These are phyloP conservation scores for Galerucella pusilla DNA, from an alignment of 2,888 invertebrate genomes.

Conservation along the genomic window DNA sequence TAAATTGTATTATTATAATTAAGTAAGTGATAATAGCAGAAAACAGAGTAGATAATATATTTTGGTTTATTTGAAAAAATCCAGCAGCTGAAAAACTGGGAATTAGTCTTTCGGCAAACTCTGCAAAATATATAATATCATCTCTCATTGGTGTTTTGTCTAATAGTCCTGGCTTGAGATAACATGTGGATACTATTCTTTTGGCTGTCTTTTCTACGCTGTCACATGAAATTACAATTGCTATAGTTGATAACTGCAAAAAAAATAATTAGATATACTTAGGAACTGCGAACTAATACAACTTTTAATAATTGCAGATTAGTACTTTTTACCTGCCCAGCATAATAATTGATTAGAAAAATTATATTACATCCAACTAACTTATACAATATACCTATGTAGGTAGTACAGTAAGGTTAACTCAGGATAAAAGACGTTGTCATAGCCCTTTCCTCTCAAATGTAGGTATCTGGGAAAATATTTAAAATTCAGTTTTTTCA, in stretches of 20 bases:
- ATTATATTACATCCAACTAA: too few relatives aligned
- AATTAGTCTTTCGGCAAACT: constrained; percentile 32
- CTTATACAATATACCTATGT: too few relatives aligned
- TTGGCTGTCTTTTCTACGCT: constrained; percentile 38
- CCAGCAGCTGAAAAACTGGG: constrained; percentile 45
- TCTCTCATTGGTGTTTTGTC: constrained; percentile 37
- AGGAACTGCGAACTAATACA: too few relatives aligned
- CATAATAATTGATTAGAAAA: too few relatives aligned
- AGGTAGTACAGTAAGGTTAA: too few relatives aligned
- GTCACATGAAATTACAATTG: constrained; percentile 40
- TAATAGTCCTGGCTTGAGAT: constrained; percentile 37
- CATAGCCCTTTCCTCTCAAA: too few relatives aligned
- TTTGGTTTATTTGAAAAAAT: constrained; percentile 43
- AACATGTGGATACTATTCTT: constrained; percentile 37
- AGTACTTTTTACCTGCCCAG: too few relatives aligned
- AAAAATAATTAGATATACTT: neutral
- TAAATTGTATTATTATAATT: constrained; percentile 45
- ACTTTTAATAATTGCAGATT: too few relatives aligned
- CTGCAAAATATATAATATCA: constrained; percentile 34
- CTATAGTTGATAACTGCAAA: constrained; percentile 42
- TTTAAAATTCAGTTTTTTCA: too few relatives aligned
- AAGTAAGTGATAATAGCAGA: constrained; percentile 42
- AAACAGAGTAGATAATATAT: constrained; percentile 38
- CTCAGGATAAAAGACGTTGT: too few relatives aligned
- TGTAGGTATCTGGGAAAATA: too few relatives aligned